Base-by-base conservation (phyloP, 37 sponge, comb jelly and placozoan species). In the Lycopodina hypogea region DNA sequence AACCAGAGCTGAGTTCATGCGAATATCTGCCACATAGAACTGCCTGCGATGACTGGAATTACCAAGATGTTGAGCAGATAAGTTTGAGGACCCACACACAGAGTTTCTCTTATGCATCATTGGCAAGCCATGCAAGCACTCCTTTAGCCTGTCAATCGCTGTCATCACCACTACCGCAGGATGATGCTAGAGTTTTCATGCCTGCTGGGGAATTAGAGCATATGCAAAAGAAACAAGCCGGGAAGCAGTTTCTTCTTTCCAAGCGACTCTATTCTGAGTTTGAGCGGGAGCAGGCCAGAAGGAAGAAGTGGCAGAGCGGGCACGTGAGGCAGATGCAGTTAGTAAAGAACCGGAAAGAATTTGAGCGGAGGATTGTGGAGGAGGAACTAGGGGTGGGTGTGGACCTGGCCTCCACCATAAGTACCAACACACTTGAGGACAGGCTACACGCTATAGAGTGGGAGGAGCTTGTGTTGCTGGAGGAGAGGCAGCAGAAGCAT, bases 201-300 rank as follows among this genome's bases (percentile, higher is more conserved):
- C 40, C 74, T 66, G 74, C 73, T 64, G 78, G 78, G 19, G 58
- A 62, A 32, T 32, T 84, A 37, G 84, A 76, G 42, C 78, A 76
- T 40, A n/a, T 22, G 24, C 69, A 62, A 48, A 65, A 8, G n/a
- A 56, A 60, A 71, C 76, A 83, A 52, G 72, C 72, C 9, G 81
- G 42, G 17, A 56, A 62, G 42, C 85, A 89, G 81, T 80, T 69
- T 2, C 72, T 68, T 3, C 23, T 75, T 21, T 77, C 76, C 41
- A 68, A 76, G 28, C 45, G 78, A 42, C 74, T 81, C 61, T 90
- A 82, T 58, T 85, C 90, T 56, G 74, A 81, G 21, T 72, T 81
- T 18, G 87, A 85, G 48, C 67, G 90, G n/a, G 85, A 87, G 38
- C 78, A 78, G 52, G 84, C 63, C 8, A 65, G 92, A 56, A 59